Conservation (phyloP, 1,140 invertebrate species). For the Nasonia giraulti region DNA sequence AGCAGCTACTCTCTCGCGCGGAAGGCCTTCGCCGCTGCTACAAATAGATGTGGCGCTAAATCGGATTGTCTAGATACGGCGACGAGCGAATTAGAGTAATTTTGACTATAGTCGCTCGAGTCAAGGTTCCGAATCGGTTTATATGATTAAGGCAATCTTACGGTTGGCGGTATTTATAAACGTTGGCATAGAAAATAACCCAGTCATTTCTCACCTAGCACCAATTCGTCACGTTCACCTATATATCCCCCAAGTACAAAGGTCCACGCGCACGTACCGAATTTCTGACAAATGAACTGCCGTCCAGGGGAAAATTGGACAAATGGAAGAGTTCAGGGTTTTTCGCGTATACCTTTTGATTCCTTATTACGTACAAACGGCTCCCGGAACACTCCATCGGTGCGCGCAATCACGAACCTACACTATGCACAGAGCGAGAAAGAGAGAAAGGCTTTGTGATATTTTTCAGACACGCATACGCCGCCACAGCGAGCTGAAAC, state of each 20-base stretch:
- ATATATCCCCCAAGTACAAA: no score
- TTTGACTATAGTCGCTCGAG: no score
- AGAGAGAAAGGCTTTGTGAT: conserved; percentile 5
- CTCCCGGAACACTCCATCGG: background rate
- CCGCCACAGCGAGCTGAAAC: background rate
- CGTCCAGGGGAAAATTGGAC: background rate
- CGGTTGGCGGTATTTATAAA: no score
- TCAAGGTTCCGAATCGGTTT: no score
- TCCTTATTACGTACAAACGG: conserved; percentile 1
- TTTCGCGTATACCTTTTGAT: background rate
- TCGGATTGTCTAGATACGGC: no score
- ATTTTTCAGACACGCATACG: conserved; percentile 24
- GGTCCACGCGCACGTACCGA: no score
- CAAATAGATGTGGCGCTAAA: background rate
- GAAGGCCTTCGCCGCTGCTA: background rate
- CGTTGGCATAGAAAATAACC: no score
- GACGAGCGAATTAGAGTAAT: no score
- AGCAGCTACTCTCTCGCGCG: background rate
- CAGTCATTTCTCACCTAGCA: no score
- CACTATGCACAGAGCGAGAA: background rate
- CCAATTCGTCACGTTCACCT: no score
- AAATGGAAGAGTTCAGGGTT: background rate
- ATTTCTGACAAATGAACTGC: no score
- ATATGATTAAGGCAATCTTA: no score
- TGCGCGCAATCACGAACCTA: conserved; percentile 6